Evolutionary conservation across 2,113 vertebrate genomes (phyloP).

Genomic region (Jacana jacana): DNA sequence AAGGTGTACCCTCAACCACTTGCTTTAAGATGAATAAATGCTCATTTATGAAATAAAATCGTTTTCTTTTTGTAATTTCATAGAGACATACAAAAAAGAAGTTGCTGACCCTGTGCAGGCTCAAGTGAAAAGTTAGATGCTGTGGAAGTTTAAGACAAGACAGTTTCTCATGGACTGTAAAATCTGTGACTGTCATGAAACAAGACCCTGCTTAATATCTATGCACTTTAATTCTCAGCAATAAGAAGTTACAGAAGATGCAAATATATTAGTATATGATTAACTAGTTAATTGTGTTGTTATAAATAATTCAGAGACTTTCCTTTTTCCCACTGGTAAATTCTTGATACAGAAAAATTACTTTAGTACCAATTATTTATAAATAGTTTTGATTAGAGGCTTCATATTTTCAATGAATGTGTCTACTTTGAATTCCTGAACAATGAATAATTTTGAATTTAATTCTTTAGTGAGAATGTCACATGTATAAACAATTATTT

Average conservation of each 20-base stretch:
- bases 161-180: background rate
- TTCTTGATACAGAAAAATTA: constrained; percentile 44
- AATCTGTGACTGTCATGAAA: background rate
- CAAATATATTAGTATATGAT: constrained; percentile 61
- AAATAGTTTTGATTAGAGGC: constrained; percentile 19
- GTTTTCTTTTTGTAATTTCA: background rate
- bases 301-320: constrained; percentile 53
- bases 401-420: constrained; percentile 43
- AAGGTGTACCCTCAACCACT: background rate
- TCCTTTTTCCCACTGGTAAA: constrained; percentile 2
- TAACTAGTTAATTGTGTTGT: constrained; percentile 8
- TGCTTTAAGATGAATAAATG: constrained; percentile 12
- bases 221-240: background rate
- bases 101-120: background rate
- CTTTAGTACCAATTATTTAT: background rate
- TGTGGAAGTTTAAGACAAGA: background rate
- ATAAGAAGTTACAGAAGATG: constrained; percentile 29
- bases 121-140: background rate
- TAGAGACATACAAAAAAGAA: background rate
- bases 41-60: background rate
- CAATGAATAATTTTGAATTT: constrained; percentile 21
- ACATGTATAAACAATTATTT: constrained; percentile 17
- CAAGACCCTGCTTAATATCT: background rate
- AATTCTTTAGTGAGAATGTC: background rate
- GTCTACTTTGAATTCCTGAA: constrained; percentile 12